phyloP scores from a whole-genome alignment of 1,140 invertebrate species.

The Lepidostoma basale region DNA sequence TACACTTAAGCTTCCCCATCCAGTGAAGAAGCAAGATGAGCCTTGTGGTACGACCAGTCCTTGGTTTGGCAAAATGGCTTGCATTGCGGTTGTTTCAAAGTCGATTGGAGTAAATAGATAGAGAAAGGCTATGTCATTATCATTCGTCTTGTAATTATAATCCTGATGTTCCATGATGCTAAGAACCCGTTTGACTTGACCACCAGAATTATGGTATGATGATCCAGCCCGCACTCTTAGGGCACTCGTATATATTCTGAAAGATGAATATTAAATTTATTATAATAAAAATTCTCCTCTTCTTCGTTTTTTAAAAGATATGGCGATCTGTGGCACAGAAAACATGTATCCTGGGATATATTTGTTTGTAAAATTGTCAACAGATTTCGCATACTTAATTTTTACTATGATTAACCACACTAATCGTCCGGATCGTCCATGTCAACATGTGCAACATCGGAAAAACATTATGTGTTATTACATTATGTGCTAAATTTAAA shows the following conservation, averaged over 20 bases:
- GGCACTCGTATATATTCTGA: neutral
- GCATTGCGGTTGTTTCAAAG: conserved; percentile 47
- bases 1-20: conserved; percentile 53
- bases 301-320: too few relatives aligned
- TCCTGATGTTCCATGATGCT: conserved; percentile 48
- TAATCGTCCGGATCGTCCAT: too few relatives aligned
- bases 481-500: too few relatives aligned
- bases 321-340: too few relatives aligned
- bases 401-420: too few relatives aligned
- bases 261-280: too few relatives aligned
- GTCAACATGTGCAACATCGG: too few relatives aligned
- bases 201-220: conserved; percentile 48
- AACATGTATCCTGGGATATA: too few relatives aligned
- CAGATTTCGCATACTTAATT: too few relatives aligned
- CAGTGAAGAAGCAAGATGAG: conserved; percentile 52
- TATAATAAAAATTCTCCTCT: too few relatives aligned
- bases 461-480: too few relatives aligned
- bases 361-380: too few relatives aligned
- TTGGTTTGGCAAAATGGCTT: conserved; percentile 47
- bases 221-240: conserved; percentile 50
- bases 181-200: conserved; percentile 49
- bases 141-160: conserved; percentile 45
- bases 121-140: conserved; percentile 50
- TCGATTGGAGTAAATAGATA: conserved; percentile 43
- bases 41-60: conserved; percentile 46